phyloP scores from a whole-genome alignment of 2,888 invertebrate species.

The Diaperis boleti region DNA sequence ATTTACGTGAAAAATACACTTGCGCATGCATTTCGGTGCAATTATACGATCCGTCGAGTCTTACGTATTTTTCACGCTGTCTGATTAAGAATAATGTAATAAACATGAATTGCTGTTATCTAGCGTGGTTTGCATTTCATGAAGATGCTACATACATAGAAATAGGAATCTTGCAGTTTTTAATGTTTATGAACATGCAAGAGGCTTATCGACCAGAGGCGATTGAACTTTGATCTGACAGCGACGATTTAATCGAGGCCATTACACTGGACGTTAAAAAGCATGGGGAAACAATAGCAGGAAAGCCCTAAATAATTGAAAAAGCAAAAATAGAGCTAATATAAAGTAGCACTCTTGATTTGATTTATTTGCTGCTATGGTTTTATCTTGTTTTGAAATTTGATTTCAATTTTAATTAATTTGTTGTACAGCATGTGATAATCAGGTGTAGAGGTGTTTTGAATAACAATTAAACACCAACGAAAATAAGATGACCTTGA shows the following conservation, averaged over 20 bases:
- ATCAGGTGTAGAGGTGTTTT: no score
- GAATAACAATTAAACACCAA: no score
- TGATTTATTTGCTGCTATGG: no score
- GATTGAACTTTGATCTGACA: constrained; percentile 44
- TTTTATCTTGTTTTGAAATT: no score
- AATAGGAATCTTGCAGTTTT: constrained; percentile 49
- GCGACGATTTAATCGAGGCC: no score
- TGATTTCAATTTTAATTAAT: no score
- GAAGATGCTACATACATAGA: constrained; percentile 47
- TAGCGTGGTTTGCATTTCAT: constrained; percentile 48
- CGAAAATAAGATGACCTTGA: no score
- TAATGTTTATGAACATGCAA: constrained; percentile 51
- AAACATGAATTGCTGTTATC: constrained; percentile 49
- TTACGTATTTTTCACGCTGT: constrained; percentile 48
- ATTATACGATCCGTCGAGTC: not conserved
- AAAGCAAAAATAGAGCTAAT: not conserved
- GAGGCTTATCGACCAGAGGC: constrained; percentile 47
- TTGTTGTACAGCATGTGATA: no score
- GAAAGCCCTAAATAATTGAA: not conserved
- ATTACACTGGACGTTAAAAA: not conserved
- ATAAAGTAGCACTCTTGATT: no score
- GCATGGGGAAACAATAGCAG: not conserved
- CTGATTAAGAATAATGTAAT: constrained; percentile 50
- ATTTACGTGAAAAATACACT: constrained; percentile 6
- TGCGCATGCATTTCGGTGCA: constrained; percentile 9